Evolutionary conservation across 2,113 vertebrate genomes (phyloP), one percentile per base, ranked within the genome.

Genomic region (Zosterops pallidus): DNA sequence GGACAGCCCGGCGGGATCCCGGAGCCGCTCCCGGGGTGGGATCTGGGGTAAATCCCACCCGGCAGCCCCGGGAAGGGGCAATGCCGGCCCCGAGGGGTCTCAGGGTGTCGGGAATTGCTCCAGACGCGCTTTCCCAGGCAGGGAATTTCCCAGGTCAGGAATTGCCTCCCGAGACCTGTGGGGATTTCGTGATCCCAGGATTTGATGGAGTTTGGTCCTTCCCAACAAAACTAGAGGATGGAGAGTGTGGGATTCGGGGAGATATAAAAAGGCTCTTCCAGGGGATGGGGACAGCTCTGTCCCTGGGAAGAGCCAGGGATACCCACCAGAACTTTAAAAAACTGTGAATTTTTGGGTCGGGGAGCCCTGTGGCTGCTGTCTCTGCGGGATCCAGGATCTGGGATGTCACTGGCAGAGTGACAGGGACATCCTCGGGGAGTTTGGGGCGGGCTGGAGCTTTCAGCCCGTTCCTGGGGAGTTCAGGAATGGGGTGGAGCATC

Each of bases 81-180:
- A 2, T 17, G 46, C n/a, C 7, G 74, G 11, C 17, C 46, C 56
- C 7, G 2, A 15, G 59, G 19, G 62, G 14, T 9, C 35, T 5
- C 0, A 1, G 57, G 9, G 9, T 29, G 1, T 35, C 7, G 49
- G 28, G 39, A 46, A 22, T 11, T 2, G 39, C 67, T 1, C 18
- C 2, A 1, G 4, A 2, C 0, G 1, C 5, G 59, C 23, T 52
- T 37, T 52, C 21, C 49, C 12, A 0, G 9, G 16, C 8, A 1
- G 14, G 57, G 39, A 35, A 35, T 39, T 39, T 39, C 39, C 39
- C 39, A 11, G 39, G 2, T 37, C 5, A 0, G 83, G 83, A 42
- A 5, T 6, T 16, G 24, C 50, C 42, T 18, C 35, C 12, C 15
- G 5, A 53, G 18, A 44, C 3, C 13, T 12, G 8, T 3, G 7